A percentile compares a stretch with the other conserved stretches of the same genome.
These are phyloP conservation scores for Eurosta solidaginis DNA, from an alignment of 1,140 invertebrate species.

Conservation along the genomic window DNA sequence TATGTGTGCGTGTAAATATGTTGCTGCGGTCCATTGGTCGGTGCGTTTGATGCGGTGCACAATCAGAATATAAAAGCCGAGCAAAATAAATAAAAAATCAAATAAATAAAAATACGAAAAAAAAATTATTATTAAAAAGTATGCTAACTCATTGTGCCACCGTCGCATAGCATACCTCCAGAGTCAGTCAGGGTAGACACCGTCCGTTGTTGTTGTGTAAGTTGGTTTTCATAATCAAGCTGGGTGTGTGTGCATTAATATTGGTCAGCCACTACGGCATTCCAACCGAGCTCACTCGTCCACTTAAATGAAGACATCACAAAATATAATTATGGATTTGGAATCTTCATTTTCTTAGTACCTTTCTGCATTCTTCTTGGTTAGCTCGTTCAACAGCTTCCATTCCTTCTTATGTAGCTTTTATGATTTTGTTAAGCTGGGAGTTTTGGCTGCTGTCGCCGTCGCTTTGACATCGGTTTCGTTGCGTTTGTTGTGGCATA, in stretches of 20 bases:
- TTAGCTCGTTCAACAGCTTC: no score
- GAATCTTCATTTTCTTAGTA: neutral
- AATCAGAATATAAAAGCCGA: slow-evolving; percentile 8
- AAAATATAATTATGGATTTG: slow-evolving; percentile 26
- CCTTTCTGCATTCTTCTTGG: no score
- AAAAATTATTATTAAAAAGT: neutral
- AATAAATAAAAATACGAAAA: neutral
- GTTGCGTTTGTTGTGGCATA: slow-evolving; percentile 20
- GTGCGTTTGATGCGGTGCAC: slow-evolving; percentile 3
- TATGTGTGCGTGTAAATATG: neutral
- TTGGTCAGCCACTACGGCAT: neutral
- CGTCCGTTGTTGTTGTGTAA: no score
- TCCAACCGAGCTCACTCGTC: neutral
- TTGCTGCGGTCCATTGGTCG: neutral
- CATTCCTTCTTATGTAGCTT: neutral
- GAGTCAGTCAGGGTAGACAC: no score
- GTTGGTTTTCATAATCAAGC: neutral
- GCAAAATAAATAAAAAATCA: slow-evolving; percentile 8
- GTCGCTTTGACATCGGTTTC: slow-evolving; percentile 1
- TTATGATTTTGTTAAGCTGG: neutral
- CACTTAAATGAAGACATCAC: slow-evolving; percentile 16
- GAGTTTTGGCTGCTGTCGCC: neutral
- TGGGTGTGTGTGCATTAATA: neutral
- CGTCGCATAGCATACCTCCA: neutral
- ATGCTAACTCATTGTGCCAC: neutral